Evolutionary conservation across 2,113 vertebrate genomes (phyloP).

Genomic region (Misgurnus mizolepis): DNA sequence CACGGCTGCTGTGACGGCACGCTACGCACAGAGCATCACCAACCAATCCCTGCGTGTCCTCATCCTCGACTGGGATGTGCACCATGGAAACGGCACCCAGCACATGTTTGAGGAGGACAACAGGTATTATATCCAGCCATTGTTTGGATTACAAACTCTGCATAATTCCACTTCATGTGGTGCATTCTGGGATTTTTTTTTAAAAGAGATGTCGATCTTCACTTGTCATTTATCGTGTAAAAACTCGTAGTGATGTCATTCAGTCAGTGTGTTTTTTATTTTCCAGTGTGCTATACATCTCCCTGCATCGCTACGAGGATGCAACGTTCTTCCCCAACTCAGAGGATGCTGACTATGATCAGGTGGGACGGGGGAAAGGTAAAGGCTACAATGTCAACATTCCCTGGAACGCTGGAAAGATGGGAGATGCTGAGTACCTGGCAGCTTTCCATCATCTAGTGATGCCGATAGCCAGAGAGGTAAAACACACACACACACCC

Average conservation of each 20-base stretch:
- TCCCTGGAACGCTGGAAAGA: conserved; percentile 80
- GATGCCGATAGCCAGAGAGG: conserved; percentile 86
- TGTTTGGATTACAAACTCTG: too few relatives aligned
- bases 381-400: conserved; percentile 86
- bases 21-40: conserved; percentile 79
- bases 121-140: conserved; percentile 69
- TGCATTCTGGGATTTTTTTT: background rate
- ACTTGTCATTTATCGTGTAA: too few relatives aligned
- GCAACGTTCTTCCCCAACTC: conserved; percentile 84
- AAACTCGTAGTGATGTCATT: too few relatives aligned
- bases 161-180: too few relatives aligned
- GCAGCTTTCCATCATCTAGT: conserved; percentile 82
- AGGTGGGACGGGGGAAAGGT: conserved; percentile 74
- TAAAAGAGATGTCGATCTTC: too few relatives aligned
- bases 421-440: conserved; percentile 86
- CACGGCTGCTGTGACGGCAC: conserved; percentile 81
- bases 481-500: conserved; percentile 49
- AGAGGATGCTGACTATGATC: conserved; percentile 73
- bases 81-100: conserved; percentile 92
- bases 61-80: conserved; percentile 90
- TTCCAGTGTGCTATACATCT: conserved; percentile 82
- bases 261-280: background rate
- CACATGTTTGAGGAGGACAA: conserved; percentile 86
- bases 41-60: conserved; percentile 74
- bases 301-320: conserved; percentile 87